Base-by-base conservation (phyloP, 2,888 invertebrate species). In the Dasysyrphus tricinctus region DNA sequence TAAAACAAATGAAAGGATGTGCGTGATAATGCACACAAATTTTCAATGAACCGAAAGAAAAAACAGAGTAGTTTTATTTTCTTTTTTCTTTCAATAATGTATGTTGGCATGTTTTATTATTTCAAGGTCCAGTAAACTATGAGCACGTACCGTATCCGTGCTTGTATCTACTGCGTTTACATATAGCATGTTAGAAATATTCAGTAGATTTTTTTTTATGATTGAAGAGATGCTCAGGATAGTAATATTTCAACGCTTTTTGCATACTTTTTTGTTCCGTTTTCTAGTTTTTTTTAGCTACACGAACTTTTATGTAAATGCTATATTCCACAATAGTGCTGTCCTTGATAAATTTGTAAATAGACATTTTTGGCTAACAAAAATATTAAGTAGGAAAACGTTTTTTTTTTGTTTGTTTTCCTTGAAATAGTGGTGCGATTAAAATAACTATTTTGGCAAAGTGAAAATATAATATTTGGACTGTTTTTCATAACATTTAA, bases 1-100 rank as follows among this genome's bases (percentile, higher is more conserved):
- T 6, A 54, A 7, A 54, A 54, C 54, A 54, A 54, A 54, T 29
- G 4, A 54, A 54, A 54, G 29, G 29, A 32, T 32, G 54, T 59
- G 59, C 59, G 59, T 59, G 59, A 59, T 59, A 37, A 59, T 59
- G 59, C 59, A 59, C 59, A 59, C 32, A 37, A 59, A 59, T 59
- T 37, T 59, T 59, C 59, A 59, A 19, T 59, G 59, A 59, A 59
- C 59, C n/a, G 54, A 32, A 54, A 14, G 29, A n/a, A 54, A 54
- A 29, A 54, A 32, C 0, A 12, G 14, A 51, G 19, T 3, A 3
- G 19, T 19, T 6, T 12, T 24, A 1, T 29, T 29, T 54, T 29
- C 0, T 51, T 12, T 29, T 54, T 54, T 54, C n/a, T 6, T 32
- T 32, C 29, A 49, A 19, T 49, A 49, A 49, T 19, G 49, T 49